These are phyloP conservation scores for Ailurus styani DNA, from an alignment of 2,113 vertebrate species.

Conservation along the genomic window DNA sequence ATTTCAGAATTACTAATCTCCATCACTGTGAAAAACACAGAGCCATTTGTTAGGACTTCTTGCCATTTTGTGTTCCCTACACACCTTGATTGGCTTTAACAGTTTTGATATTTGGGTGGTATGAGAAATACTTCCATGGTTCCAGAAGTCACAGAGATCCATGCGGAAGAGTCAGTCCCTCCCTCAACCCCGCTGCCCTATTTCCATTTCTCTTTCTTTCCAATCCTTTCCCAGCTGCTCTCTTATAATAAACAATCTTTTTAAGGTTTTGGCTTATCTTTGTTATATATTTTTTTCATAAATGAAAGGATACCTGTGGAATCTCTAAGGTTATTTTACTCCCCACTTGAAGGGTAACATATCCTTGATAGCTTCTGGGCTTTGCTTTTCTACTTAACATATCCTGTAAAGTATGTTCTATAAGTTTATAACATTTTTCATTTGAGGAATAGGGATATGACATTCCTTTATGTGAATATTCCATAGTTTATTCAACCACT, in stretches of 20 bases:
- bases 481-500: background rate
- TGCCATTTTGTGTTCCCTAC: background rate
- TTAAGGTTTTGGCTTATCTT: background rate
- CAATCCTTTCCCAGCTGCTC: background rate
- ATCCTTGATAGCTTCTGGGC: background rate
- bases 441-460: background rate
- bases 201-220: background rate
- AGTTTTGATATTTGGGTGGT: background rate
- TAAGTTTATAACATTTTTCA: background rate
- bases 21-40: background rate
- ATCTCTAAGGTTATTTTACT: background rate
- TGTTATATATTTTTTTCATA: background rate
- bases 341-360: background rate
- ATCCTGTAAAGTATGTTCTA: background rate
- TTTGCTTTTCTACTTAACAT: background rate
- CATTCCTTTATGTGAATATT: background rate
- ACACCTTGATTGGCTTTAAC: background rate
- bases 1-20: background rate
- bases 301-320: background rate
- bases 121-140: background rate
- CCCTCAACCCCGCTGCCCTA: background rate
- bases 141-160: background rate
- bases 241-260: background rate
- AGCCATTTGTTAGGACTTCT: background rate
- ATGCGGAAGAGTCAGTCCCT: accelerated